Evolutionary conservation across 92 coral and sea anemone genomes (phyloP).

Genomic region (Paramuricea clavata): DNA sequence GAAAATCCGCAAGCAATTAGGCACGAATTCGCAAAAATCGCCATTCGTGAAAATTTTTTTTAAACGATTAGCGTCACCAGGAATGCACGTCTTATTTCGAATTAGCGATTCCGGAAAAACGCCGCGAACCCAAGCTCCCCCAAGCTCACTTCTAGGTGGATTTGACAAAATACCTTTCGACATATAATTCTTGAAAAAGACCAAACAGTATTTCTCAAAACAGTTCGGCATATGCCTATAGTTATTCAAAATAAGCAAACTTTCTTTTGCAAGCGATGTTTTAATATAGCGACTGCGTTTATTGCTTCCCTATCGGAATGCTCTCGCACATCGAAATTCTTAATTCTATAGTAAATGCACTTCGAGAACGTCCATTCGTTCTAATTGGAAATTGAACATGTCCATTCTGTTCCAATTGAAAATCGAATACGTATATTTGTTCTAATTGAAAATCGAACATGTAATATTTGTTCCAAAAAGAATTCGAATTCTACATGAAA

Average conservation of each 20-base stretch:
- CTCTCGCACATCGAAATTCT: not conserved
- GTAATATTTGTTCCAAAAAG: not conserved
- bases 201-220: too few species aligned
- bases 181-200: slow-evolving; percentile 1
- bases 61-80: not conserved
- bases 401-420: not conserved
- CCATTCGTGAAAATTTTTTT: not conserved
- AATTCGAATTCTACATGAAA: not conserved
- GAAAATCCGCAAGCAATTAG: not conserved
- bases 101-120: not conserved
- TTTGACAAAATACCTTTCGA: not conserved
- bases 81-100: not conserved
- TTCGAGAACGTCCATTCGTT: not conserved
- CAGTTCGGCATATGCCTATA: too few species aligned
- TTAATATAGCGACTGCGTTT: not conserved
- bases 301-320: not conserved
- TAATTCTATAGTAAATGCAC: not conserved
- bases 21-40: not conserved
- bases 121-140: not conserved
- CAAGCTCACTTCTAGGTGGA: not conserved
- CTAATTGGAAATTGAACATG: slow-evolving; percentile 4
- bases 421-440: not conserved
- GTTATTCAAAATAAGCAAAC: not conserved
- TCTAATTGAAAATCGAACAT: not conserved
- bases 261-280: not conserved